A percentile compares a stretch with the other conserved stretches of the same genome.
These are phyloP conservation scores for Anarrhichthys ocellatus DNA, from an alignment of 2,113 vertebrate species.

Conservation along the genomic window DNA sequence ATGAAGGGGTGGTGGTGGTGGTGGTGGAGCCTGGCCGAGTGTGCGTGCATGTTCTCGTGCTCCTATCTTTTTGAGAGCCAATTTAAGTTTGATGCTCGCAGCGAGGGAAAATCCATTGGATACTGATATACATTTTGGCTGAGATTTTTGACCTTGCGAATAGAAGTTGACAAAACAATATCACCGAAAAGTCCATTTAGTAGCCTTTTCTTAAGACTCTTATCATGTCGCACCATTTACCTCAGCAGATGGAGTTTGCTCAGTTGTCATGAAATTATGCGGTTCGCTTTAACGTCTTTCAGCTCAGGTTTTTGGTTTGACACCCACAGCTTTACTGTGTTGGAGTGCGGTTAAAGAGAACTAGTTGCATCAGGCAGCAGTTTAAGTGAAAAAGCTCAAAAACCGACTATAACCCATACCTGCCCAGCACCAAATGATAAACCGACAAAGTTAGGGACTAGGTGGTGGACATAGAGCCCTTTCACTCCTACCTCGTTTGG, in stretches of 20 bases:
- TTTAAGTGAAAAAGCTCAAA: not conserved
- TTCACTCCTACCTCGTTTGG: not conserved
- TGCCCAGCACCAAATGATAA: not conserved
- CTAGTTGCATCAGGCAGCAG: not conserved
- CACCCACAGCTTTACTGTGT: not conserved
- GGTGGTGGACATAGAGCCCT: not conserved
- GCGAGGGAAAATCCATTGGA: not conserved
- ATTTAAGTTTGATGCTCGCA: not conserved
- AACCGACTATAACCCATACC: not conserved
- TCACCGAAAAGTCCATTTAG: not conserved
- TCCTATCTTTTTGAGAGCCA: not conserved
- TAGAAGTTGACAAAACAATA: not conserved
- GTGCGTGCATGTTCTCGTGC: conserved; percentile 20
- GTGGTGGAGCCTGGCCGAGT: conserved; percentile 9
- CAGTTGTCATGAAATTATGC: not conserved
- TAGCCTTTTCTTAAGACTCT: not conserved
- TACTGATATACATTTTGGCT: not conserved
- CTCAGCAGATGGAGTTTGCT: not conserved
- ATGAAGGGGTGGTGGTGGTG: conserved; percentile 17
- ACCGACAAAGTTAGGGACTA: not conserved
- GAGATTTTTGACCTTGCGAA: not conserved
- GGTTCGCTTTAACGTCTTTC: not conserved
- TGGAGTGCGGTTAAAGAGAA: not conserved
- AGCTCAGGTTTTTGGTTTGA: not conserved
- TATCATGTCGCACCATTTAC: not conserved